Evolutionary conservation across 2,113 vertebrate species (phyloP).

Genomic region (Scophthalmus maximus): DNA sequence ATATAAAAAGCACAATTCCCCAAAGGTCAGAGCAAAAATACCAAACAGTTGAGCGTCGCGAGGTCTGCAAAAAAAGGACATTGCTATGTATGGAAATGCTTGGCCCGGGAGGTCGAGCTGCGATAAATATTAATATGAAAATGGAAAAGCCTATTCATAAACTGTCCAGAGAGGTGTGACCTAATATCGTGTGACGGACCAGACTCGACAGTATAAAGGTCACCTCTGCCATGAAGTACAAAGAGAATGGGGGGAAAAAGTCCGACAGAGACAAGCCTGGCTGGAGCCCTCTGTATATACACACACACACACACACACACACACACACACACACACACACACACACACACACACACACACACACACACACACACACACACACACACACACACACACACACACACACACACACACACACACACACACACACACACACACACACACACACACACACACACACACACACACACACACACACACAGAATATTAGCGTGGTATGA

Average conservation of each 20-base stretch:
- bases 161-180: slow-evolving; percentile 32
- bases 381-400: too few species aligned
- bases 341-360: too few species aligned
- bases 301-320: not conserved
- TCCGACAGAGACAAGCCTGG: not conserved
- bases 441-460: too few species aligned
- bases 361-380: too few species aligned
- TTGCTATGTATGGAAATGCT: slow-evolving; percentile 17
- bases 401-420: too few species aligned
- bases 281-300: not conserved
- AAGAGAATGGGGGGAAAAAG: slow-evolving; percentile 39
- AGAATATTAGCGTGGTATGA: too few species aligned
- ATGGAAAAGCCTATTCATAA: slow-evolving; percentile 24
- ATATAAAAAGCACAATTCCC: slow-evolving; percentile 1
- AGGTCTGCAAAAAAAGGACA: not conserved
- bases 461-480: too few species aligned
- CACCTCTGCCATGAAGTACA: slow-evolving; percentile 32
- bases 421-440: too few species aligned
- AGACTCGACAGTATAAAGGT: too few species aligned
- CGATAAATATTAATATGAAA: slow-evolving; percentile 27
- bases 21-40: not conserved
- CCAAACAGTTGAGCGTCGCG: not conserved
- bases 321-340: not conserved
- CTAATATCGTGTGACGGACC: slow-evolving; percentile 42
- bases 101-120: not conserved